Conservation (phyloP, 2,113 vertebrate genomes). For the Eolophus roseicapilla region DNA sequence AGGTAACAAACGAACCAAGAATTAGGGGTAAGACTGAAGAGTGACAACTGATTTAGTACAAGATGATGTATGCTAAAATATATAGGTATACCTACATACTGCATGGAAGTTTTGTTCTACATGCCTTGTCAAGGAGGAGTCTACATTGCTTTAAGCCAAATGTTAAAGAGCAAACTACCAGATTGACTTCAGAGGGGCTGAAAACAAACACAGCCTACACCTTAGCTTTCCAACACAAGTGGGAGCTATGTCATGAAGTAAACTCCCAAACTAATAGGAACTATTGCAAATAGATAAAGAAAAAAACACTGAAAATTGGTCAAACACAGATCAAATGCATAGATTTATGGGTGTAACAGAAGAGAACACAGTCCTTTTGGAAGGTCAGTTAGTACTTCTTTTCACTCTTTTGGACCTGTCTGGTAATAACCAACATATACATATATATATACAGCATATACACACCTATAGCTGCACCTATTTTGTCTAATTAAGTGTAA, state of each 20-base stretch:
- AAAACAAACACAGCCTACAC: not conserved
- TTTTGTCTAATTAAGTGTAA: not conserved
- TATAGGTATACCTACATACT: not conserved
- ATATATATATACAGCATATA: not conserved
- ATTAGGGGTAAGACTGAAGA: not conserved
- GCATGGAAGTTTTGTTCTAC: not conserved
- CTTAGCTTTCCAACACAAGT: not conserved
- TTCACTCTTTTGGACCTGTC: not conserved
- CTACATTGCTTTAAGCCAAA: not conserved
- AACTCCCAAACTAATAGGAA: not conserved
- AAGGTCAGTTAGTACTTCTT: not conserved
- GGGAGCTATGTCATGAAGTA: not conserved
- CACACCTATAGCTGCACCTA: not conserved
- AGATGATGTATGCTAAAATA: not conserved
- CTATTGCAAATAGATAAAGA: accelerated
- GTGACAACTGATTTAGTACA: not conserved
- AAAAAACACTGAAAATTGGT: not conserved
- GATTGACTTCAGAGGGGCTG: not conserved
- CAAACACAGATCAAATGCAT: not conserved
- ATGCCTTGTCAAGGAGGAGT: not conserved
- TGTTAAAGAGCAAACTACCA: not conserved
- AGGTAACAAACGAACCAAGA: not conserved
- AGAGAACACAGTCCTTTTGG: not conserved
- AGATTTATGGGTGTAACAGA: not conserved
- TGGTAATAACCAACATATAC: not conserved